Percentiles rank a stretch among this genome's conserved stretches.
phyloP scores from a whole-genome alignment of 1,140 invertebrate genomes.

The Caenorhabditis briggsae region DNA sequence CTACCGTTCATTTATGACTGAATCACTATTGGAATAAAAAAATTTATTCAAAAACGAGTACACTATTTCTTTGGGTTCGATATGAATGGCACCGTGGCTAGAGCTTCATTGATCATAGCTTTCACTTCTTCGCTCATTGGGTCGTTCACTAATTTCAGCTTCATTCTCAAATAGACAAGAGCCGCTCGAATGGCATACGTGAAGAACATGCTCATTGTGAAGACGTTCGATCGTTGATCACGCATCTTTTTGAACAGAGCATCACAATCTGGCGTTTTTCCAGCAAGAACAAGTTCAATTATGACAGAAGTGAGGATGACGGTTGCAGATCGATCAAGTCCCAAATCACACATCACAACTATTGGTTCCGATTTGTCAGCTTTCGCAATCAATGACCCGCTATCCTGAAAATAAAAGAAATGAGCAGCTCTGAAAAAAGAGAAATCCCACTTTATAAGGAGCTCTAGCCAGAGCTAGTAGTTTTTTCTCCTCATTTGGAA shows the following conservation, averaged over 20 bases:
- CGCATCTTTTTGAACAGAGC: conserved; percentile 3
- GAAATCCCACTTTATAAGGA: not conserved
- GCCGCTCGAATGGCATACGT: conserved; percentile 2
- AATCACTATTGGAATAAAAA: not conserved
- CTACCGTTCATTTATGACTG: no score
- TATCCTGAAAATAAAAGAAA: not conserved
- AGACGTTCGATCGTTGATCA: not conserved
- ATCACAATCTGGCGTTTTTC: conserved; percentile 14
- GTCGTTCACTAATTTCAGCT: not conserved
- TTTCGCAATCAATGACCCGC: not conserved
- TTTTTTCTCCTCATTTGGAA: conserved; percentile 6
- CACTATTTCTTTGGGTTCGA: not conserved
- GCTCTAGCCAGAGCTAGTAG: not conserved
- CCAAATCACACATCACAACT: conserved; percentile 26
- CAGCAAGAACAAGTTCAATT: conserved; percentile 14
- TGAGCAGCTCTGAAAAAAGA: no score
- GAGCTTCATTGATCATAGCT: not conserved
- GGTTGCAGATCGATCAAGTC: conserved; percentile 17
- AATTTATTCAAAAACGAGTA: no score
- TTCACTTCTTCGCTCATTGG: not conserved
- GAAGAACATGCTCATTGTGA: conserved; percentile 24
- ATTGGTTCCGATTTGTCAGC: not conserved
- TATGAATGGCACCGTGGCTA: not conserved
- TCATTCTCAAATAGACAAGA: not conserved
- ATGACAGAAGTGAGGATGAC: conserved; percentile 23